A percentile compares a stretch with the other conserved stretches of the same genome.
phyloP scores from a whole-genome alignment of 2,797 vertebrate genomes.

The Platalea minor region DNA sequence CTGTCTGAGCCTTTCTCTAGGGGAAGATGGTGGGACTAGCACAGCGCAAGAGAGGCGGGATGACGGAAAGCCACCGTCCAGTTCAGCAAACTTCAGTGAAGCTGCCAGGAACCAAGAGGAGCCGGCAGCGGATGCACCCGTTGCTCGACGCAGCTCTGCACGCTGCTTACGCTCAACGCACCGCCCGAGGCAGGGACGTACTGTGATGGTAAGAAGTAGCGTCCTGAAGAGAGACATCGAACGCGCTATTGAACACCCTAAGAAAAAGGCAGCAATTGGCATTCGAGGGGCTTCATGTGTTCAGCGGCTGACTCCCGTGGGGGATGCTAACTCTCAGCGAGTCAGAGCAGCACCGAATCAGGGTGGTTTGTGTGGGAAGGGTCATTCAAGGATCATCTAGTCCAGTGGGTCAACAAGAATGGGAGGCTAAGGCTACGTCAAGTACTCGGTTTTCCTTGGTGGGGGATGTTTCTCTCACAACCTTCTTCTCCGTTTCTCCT shows the following conservation, averaged over 20 bases:
- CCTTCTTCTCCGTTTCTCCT: background rate
- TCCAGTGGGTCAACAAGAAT: background rate
- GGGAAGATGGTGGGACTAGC: background rate
- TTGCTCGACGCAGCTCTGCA: background rate
- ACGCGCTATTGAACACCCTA: accelerated
- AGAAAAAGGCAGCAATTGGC: background rate
- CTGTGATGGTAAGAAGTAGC: background rate
- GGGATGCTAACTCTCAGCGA: background rate
- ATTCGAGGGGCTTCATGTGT: background rate
- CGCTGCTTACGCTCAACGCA: accelerated
- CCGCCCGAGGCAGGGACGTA: background rate
- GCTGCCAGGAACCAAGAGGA: background rate
- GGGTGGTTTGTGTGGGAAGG: background rate
- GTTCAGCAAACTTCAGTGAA: background rate
- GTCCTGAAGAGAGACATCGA: background rate
- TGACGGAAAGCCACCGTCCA: background rate
- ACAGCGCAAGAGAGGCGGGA: background rate
- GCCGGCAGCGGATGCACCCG: background rate
- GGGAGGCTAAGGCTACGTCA: background rate
- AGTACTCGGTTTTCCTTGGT: background rate
- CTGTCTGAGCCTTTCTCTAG: background rate
- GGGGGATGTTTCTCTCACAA: background rate
- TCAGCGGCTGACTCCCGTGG: too few species aligned
- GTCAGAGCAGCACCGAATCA: background rate
- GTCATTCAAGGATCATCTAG: background rate